A percentile compares a stretch with the other conserved stretches of the same genome.
Conservation (phyloP, 2,888 invertebrate species). For the Lochmaea crataegi region DNA sequence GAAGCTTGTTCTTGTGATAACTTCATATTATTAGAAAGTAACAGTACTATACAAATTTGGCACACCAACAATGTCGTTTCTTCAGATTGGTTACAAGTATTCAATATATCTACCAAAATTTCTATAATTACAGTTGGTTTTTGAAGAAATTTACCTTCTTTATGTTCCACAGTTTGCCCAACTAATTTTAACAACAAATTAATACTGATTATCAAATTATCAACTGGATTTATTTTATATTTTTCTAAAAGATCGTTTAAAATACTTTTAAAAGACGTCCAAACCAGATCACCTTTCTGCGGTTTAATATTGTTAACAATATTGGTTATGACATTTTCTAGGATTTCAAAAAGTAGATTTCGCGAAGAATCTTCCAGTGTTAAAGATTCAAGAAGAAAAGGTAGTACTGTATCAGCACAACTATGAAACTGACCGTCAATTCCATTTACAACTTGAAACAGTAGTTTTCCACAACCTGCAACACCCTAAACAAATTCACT, state of each 20-base stretch:
- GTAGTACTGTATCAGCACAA: slow-evolving; percentile 78
- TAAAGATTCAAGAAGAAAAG: slow-evolving; percentile 74
- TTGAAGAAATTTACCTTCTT: slow-evolving; percentile 73
- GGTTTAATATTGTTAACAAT: slow-evolving; percentile 73
- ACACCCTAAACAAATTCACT: slow-evolving; percentile 69
- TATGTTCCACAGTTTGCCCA: slow-evolving; percentile 72
- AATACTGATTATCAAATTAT: slow-evolving; percentile 43
- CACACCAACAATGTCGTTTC: slow-evolving; percentile 66
- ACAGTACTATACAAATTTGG: slow-evolving; percentile 70
- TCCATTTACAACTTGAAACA: slow-evolving; percentile 91
- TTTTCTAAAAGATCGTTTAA: slow-evolving; percentile 54
- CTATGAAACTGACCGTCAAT: slow-evolving; percentile 88
- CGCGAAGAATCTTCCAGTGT: slow-evolving; percentile 68
- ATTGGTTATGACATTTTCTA: slow-evolving; percentile 74
- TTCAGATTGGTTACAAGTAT: slow-evolving; percentile 65
- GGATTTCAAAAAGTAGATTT: slow-evolving; percentile 72
- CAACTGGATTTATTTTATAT: slow-evolving; percentile 37
- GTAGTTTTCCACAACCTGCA: slow-evolving; percentile 84
- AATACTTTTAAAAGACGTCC: slow-evolving; percentile 69
- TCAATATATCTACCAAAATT: slow-evolving; percentile 69
- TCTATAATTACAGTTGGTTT: slow-evolving; percentile 72
- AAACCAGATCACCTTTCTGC: slow-evolving; percentile 75
- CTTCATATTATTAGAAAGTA: slow-evolving; percentile 72
- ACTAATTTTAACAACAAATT: slow-evolving; percentile 68
- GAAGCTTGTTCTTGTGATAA: slow-evolving; percentile 80